phyloP scores from a whole-genome alignment of 2,797 vertebrate species.

The Rousettus madagascariensis region DNA sequence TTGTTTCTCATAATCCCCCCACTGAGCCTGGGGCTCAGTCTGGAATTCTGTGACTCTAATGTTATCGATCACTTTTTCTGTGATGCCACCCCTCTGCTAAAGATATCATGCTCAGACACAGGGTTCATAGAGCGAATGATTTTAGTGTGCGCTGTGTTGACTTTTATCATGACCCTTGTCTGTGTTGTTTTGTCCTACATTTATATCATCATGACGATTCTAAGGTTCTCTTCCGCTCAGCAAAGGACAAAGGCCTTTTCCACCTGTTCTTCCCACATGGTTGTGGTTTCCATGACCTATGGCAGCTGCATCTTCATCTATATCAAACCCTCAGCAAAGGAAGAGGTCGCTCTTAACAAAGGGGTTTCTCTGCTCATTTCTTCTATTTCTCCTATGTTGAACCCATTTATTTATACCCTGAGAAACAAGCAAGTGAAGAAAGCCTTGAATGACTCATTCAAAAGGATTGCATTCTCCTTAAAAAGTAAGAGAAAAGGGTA shows the following conservation, averaged over 20 bases:
- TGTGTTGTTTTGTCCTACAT: background rate
- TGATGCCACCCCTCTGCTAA: background rate
- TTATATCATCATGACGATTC: constrained; percentile 6
- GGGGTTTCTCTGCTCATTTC: background rate
- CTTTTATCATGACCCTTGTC: background rate
- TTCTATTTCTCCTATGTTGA: constrained; percentile 24
- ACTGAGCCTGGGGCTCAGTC: background rate
- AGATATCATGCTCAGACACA: constrained; percentile 27
- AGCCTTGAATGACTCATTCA: background rate
- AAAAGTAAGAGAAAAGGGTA: background rate
- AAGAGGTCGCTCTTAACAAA: background rate
- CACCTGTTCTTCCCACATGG: constrained; percentile 17
- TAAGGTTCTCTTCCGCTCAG: background rate
- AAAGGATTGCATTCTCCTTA: background rate
- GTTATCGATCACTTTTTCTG: constrained; percentile 35
- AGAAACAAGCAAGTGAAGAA: constrained; percentile 50
- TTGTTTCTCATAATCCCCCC: background rate
- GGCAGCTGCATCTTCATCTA: constrained; percentile 36
- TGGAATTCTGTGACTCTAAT: constrained; percentile 31
- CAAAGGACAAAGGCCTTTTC: constrained; percentile 24
- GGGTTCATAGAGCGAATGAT: background rate
- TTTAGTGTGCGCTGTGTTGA: background rate
- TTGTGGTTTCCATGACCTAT: constrained; percentile 11
- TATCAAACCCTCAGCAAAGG: constrained; percentile 20
- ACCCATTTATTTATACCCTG: constrained; percentile 52